Evolutionary conservation across 2,888 invertebrate species (phyloP).

Genomic region (Dimorphilus gyrociliatus): DNA sequence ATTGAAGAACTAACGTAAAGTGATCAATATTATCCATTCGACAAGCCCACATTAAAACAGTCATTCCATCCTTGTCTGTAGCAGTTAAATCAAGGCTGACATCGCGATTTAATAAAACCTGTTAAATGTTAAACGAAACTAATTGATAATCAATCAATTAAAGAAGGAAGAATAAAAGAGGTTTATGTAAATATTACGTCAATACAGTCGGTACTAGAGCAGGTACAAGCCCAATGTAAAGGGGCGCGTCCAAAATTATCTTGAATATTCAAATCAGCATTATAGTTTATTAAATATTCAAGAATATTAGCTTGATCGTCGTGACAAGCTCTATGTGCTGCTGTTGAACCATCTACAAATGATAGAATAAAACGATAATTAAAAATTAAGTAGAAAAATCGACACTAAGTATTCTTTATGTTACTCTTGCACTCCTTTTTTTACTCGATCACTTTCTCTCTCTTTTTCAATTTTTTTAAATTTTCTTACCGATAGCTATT

Average conservation of each 20-base stretch:
- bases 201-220: conserved; percentile 21
- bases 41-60: conserved; percentile 38
- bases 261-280: conserved; percentile 21
- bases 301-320: conserved; percentile 23
- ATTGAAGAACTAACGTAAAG: conserved; percentile 29
- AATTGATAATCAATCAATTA: not conserved
- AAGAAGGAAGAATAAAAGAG: not conserved
- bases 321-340: conserved; percentile 32
- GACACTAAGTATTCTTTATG: no score
- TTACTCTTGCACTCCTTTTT: no score
- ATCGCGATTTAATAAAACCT: not conserved
- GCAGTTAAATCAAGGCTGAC: conserved; percentile 15
- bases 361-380: no score
- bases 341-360: conserved; percentile 31
- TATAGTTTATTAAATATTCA: conserved; percentile 22
- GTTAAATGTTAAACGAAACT: not conserved
- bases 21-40: conserved; percentile 34
- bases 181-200: conserved; percentile 18
- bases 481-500: conserved; percentile 24
- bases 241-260: conserved; percentile 30
- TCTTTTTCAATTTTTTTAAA: no score
- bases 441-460: no score
- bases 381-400: no score
- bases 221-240: conserved; percentile 34
- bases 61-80: conserved; percentile 33